Percentiles rank a stretch among this genome's conserved stretches.
Evolutionary conservation across 2,888 invertebrate genomes (phyloP).

Genomic region (Lepidochitona cinerea): DNA sequence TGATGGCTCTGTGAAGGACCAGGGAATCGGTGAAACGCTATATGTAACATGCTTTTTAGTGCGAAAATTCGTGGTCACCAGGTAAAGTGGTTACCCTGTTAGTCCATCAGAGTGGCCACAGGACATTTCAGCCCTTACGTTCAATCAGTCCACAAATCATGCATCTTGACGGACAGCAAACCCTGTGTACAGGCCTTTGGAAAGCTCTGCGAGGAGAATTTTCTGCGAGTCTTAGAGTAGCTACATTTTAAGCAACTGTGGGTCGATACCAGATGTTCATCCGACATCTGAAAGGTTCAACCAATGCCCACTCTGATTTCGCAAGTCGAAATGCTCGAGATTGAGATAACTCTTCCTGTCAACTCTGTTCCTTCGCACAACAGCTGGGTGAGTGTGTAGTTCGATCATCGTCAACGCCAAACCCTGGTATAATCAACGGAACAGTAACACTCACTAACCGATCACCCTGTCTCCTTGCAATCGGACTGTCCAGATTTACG

Average conservation of each 20-base stretch:
- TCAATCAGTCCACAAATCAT: slow-evolving; percentile 28
- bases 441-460: slow-evolving; percentile 17
- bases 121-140: slow-evolving; percentile 44
- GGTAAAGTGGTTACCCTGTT: slow-evolving; percentile 40
- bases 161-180: slow-evolving; percentile 36
- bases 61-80: slow-evolving; percentile 26
- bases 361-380: slow-evolving; percentile 8
- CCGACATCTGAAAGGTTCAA: slow-evolving; percentile 22
- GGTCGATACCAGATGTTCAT: slow-evolving; percentile 20
- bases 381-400: slow-evolving; percentile 34
- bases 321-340: slow-evolving; percentile 31
- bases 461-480: slow-evolving; percentile 26
- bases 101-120: slow-evolving; percentile 30
- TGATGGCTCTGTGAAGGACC: slow-evolving; percentile 14
- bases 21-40: slow-evolving; percentile 10
- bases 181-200: slow-evolving; percentile 41
- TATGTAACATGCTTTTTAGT: slow-evolving; percentile 18
- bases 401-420: slow-evolving; percentile 7
- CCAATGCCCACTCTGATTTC: slow-evolving; percentile 34
- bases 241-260: slow-evolving; percentile 31
- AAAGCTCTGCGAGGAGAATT: slow-evolving; percentile 38
- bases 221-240: slow-evolving; percentile 31
- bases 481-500: too few relatives aligned
- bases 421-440: slow-evolving; percentile 15
- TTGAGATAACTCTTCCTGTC: slow-evolving; percentile 29